Evolutionary conservation across 1,140 invertebrate genomes (phyloP), one percentile per base, ranked within the genome.

Genomic region (Phenacoccus solenopsis): DNA sequence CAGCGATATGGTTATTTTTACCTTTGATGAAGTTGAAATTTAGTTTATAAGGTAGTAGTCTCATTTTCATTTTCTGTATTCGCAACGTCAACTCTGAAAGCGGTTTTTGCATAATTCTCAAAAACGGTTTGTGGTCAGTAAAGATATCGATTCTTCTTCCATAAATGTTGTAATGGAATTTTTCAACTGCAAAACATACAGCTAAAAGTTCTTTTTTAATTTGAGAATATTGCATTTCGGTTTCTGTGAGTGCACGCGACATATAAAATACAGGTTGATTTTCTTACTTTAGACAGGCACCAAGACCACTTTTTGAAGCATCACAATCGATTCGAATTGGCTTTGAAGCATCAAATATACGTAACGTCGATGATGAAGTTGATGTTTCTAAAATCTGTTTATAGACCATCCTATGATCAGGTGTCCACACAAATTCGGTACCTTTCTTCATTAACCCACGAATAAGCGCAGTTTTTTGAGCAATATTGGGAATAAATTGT

Each of bases 121-220:
- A 75, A 16, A 79, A 49, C 10, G 78, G 78, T 57, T 78, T 78
- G 67, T 81, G 79, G 72, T 80, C 78, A 21, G 76, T 78, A 70
- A 75, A 68, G 1, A 77, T 70, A 10, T 76, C 71, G n/a, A 79
- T 68, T 22, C 69, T 12, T 67, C 68, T 24, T 13, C 78, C 76
- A 71, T 75, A 76, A 22, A 79, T 72, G 68, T 72, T 77, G 32
- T 76, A 38, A 38, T 77, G 75, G 73, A 78, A 79, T 70, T 75
- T 75, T 7, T 71, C 59, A 61, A 73, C 74, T 7, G 73, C 75
- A 68, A 74, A 77, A 9, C 73, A 70, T n/a, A 78, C 73, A 20
- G 72, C 74, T 25, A 79, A 64, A 1, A 76, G 68, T 72, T 79
- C 75, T 72, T 78, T 79, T 72, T 78, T 78, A n/a, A 76, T 75